phyloP scores from a whole-genome alignment of 92 coral and sea anemone genomes.

The Phenganax marumi region DNA sequence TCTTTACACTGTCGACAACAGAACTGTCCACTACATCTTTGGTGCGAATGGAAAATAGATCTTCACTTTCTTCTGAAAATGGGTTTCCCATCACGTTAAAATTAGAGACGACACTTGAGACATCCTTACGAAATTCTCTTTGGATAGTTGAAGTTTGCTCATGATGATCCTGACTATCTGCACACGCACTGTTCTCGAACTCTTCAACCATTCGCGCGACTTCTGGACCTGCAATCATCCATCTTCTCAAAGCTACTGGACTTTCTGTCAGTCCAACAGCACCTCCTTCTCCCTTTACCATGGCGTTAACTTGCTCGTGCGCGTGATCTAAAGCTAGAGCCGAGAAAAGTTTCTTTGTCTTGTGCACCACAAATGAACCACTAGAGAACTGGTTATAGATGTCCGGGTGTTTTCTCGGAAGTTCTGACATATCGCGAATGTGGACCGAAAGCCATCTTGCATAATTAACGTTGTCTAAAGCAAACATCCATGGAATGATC shows the following conservation, averaged over 20 bases:
- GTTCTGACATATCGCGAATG: conserved; percentile 50
- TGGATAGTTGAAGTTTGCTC: conserved; percentile 53
- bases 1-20: conserved; percentile 45
- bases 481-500: conserved; percentile 59
- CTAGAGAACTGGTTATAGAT: conserved; percentile 32
- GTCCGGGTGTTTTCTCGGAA: conserved; percentile 38
- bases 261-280: conserved; percentile 66
- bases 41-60: conserved; percentile 64
- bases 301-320: conserved; percentile 65
- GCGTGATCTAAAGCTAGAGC: conserved; percentile 64
- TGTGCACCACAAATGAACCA: not conserved
- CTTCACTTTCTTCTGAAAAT: conserved; percentile 60
- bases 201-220: conserved; percentile 59
- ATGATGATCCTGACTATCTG: conserved; percentile 41
- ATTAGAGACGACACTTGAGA: conserved; percentile 42
- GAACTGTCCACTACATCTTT: conserved; percentile 53
- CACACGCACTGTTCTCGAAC: conserved; percentile 47
- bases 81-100: conserved; percentile 67
- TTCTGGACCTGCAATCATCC: conserved; percentile 71
- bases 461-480: conserved; percentile 48
- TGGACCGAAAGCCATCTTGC: conserved; percentile 56
- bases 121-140: conserved; percentile 49
- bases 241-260: conserved; percentile 62
- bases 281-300: conserved; percentile 68
- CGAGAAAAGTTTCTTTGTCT: not conserved